phyloP scores from a whole-genome alignment of 2,888 invertebrate species.

The Macropis europaea region DNA sequence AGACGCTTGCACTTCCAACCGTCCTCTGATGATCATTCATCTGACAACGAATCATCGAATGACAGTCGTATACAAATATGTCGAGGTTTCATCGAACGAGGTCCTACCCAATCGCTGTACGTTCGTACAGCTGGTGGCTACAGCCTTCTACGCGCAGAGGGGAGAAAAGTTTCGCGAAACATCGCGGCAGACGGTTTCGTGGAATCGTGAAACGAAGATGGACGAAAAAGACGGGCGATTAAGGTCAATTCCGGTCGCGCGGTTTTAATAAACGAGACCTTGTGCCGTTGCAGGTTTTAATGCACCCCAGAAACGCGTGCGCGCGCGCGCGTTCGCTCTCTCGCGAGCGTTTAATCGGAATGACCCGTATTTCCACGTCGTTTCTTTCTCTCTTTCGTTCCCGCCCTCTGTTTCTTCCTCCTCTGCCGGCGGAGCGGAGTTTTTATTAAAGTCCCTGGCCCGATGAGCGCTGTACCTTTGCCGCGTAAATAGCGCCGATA shows the following conservation, averaged over 20 bases:
- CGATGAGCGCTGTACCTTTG: background rate
- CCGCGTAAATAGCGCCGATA: slow-evolving; percentile 36
- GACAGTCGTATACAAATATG: too few relatives aligned
- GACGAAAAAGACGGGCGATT: slow-evolving; percentile 44
- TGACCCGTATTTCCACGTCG: slow-evolving; percentile 44
- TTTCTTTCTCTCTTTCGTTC: slow-evolving; percentile 4
- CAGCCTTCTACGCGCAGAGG: too few relatives aligned
- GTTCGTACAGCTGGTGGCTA: too few relatives aligned
- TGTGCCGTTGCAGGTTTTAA: slow-evolving; percentile 43
- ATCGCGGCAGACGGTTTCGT: background rate
- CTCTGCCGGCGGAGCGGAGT: background rate
- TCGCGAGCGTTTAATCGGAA: slow-evolving; percentile 38
- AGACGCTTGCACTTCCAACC: too few relatives aligned
- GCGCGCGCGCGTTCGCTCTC: slow-evolving; percentile 13
- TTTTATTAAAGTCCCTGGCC: slow-evolving; percentile 29
- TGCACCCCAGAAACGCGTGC: slow-evolving; percentile 41
- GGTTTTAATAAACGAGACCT: slow-evolving; percentile 55
- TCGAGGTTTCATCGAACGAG: too few relatives aligned
- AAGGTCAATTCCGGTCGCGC: slow-evolving; percentile 46
- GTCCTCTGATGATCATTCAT: too few relatives aligned
- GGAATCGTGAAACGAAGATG: slow-evolving; percentile 28
- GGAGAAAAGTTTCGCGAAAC: slow-evolving; percentile 4
- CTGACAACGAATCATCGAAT: too few relatives aligned
- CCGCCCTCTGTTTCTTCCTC: background rate
- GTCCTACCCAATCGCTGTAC: too few relatives aligned